Conservation (phyloP, 1,140 invertebrate genomes). For the Zeugodacus cucurbitae region DNA sequence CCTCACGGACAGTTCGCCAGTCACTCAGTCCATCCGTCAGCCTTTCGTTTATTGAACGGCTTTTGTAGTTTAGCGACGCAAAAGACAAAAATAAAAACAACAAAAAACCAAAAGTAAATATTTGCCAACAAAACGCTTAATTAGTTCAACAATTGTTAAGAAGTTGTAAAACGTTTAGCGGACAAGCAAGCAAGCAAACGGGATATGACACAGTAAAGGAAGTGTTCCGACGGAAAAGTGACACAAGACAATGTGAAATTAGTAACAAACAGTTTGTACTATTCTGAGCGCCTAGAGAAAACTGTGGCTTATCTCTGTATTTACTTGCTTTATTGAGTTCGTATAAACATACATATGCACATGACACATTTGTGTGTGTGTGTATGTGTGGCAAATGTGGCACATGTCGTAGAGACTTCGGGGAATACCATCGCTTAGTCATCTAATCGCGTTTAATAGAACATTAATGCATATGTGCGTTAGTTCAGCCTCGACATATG, state of each 20-base stretch:
- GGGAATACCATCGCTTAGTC: constrained; percentile 5
- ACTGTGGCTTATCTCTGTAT: neutral
- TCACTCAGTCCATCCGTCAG: neutral
- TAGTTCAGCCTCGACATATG: neutral
- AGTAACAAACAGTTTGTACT: neutral
- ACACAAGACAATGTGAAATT: neutral
- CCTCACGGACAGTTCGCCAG: neutral
- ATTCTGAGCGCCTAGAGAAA: neutral
- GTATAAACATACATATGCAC: no score
- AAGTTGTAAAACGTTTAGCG: constrained; percentile 49
- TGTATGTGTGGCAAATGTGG: neutral
- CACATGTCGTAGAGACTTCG: neutral
- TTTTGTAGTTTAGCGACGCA: constrained; percentile 62
- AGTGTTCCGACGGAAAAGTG: neutral
- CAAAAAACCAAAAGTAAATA: constrained; percentile 52
- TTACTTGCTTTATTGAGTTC: no score
- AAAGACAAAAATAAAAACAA: neutral
- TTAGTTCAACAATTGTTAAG: constrained; percentile 64
- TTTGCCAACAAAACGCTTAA: constrained; percentile 64
- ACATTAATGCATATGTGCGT: neutral
- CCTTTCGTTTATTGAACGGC: neutral
- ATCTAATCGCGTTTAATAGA: neutral
- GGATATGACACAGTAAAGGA: neutral
- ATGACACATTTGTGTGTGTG: neutral
- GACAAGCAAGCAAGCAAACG: neutral